Percentiles rank a stretch among this genome's conserved stretches.
Evolutionary conservation across 2,888 invertebrate genomes (phyloP).

Genomic region (Coleophora deauratella): DNA sequence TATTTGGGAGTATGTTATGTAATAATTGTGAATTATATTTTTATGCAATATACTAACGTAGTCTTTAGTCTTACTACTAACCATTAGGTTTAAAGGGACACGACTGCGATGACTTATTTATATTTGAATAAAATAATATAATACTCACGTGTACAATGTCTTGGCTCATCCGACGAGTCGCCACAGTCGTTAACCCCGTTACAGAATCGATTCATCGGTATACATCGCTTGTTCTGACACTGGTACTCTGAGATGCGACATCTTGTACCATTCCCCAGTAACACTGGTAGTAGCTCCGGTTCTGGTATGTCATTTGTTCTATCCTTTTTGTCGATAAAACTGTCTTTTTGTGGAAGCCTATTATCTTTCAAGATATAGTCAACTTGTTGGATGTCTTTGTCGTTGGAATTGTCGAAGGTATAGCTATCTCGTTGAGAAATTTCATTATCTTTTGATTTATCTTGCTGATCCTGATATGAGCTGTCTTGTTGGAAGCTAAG

Average conservation of each 20-base stretch:
- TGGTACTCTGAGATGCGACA: slow-evolving; percentile 80
- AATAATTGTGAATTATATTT: no score
- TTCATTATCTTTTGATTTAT: slow-evolving; percentile 22
- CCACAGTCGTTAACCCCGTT: slow-evolving; percentile 87
- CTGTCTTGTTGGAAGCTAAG: slow-evolving; percentile 36
- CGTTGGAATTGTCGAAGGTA: no score
- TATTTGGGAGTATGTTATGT: no score
- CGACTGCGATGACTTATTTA: no score
- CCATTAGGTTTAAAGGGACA: no score
- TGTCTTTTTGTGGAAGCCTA: no score
- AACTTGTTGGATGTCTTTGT: no score
- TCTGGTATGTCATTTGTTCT: slow-evolving; percentile 30
- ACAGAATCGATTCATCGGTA: slow-evolving; percentile 83
- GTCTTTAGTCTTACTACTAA: no score
- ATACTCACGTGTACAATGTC: slow-evolving; percentile 87
- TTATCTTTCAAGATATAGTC: no score
- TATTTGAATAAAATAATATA: not conserved
- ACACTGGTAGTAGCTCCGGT: slow-evolving; percentile 53
- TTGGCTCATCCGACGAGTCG: slow-evolving; percentile 85
- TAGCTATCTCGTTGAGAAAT: no score
- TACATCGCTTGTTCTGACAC: slow-evolving; percentile 79
- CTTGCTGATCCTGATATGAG: slow-evolving; percentile 14
- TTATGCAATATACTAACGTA: no score
- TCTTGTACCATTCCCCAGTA: slow-evolving; percentile 61
- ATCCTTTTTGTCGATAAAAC: not conserved